These are phyloP conservation scores for Labeo rohita DNA, from an alignment of 2,113 vertebrate species.

Conservation along the genomic window DNA sequence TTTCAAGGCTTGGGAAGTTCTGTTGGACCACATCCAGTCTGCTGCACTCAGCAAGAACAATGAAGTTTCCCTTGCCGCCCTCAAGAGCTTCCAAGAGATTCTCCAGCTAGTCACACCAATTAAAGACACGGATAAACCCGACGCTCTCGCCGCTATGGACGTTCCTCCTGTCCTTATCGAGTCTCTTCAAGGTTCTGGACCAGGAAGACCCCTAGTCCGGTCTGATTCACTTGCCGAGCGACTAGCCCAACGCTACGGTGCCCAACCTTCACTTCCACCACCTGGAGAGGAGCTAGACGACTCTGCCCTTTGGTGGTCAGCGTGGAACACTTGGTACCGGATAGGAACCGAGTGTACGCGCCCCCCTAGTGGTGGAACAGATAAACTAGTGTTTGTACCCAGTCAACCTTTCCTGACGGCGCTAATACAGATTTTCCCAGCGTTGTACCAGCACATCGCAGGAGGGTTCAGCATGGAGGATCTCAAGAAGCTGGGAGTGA, in stretches of 20 bases:
- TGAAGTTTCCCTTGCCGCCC: slow-evolving; percentile 94
- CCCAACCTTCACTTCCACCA: slow-evolving; percentile 70
- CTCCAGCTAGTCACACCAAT: slow-evolving; percentile 93
- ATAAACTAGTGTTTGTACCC: slow-evolving; percentile 94
- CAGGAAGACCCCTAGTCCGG: slow-evolving; percentile 86
- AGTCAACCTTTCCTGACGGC: slow-evolving; percentile 98
- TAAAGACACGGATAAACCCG: slow-evolving; percentile 87
- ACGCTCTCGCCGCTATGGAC: slow-evolving; percentile 83
- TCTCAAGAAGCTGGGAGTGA: slow-evolving; percentile 91
- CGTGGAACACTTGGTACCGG: slow-evolving; percentile 96
- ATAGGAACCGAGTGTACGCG: slow-evolving; percentile 94
- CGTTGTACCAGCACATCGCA: slow-evolving; percentile 97
- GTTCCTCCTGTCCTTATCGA: slow-evolving; percentile 85
- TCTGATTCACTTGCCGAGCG: slow-evolving; percentile 91
- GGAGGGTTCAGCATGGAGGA: slow-evolving; percentile 96
- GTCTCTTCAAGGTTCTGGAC: slow-evolving; percentile 81
- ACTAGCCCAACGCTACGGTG: slow-evolving; percentile 80
- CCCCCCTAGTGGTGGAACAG: slow-evolving; percentile 80
- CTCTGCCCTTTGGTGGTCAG: slow-evolving; percentile 95
- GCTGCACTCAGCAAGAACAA: slow-evolving; percentile 98
- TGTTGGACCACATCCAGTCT: slow-evolving; percentile 97
- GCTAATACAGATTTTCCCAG: slow-evolving; percentile 96
- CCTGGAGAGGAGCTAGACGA: slow-evolving; percentile 92
- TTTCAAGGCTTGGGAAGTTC: slow-evolving; percentile 96
- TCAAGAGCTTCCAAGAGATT: slow-evolving; percentile 99